These are phyloP conservation scores for Gymnoscopelus microlampas DNA, from an alignment of 2,797 vertebrate genomes.

Conservation along the genomic window DNA sequence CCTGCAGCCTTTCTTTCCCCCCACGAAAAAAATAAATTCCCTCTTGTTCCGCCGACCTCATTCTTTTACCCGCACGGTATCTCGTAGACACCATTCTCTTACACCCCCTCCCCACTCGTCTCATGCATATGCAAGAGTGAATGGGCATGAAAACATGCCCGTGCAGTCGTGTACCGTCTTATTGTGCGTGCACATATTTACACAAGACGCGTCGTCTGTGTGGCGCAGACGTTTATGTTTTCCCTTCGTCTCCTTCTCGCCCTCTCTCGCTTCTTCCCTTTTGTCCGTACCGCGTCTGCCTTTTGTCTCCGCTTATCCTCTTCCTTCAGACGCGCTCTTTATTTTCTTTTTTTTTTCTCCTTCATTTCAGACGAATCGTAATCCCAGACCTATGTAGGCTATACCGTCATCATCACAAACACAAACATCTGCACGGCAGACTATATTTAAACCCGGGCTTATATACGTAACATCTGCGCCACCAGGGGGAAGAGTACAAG, in stretches of 20 bases:
- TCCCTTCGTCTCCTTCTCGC: conserved; percentile 25
- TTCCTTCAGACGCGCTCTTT: neutral
- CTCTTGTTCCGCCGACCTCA: no score
- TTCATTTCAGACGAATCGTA: conserved; percentile 51
- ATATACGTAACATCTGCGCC: conserved; percentile 59
- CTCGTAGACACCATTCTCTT: no score
- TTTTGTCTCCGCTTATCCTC: neutral
- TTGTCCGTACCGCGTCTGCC: conserved; percentile 19
- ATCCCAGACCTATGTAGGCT: conserved; percentile 41
- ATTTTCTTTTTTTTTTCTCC: conserved; percentile 20
- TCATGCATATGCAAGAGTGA: no score
- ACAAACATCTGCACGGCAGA: conserved; percentile 69
- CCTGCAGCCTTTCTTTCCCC: no score
- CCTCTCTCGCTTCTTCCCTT: conserved; percentile 8
- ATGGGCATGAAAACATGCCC: no score
- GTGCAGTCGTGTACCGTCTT: no score
- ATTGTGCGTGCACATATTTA: neutral
- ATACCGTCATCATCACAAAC: conserved; percentile 23
- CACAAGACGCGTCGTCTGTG: neutral
- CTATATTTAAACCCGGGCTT: conserved; percentile 74
- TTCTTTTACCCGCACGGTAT: no score
- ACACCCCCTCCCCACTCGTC: no score
- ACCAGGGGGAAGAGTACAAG: conserved; percentile 58
- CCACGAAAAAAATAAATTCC: no score
- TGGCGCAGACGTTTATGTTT: conserved; percentile 7